Conservation (phyloP, 2,113 vertebrate species). For the Thalassoma bifasciatum region DNA sequence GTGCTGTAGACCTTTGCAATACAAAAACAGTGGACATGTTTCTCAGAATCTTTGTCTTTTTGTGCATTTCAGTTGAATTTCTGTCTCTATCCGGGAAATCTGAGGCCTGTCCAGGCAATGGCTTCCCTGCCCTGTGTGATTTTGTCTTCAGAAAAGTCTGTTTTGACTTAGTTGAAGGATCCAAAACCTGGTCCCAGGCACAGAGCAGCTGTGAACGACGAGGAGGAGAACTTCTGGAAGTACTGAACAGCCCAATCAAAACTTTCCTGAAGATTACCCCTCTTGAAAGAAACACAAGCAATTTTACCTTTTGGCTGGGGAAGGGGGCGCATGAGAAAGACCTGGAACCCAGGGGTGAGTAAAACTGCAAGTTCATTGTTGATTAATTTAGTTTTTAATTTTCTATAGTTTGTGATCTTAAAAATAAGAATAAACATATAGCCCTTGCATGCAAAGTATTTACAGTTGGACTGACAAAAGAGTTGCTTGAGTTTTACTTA, state of each 20-base stretch:
- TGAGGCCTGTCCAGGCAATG: conserved; percentile 5
- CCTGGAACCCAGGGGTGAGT: conserved; percentile 65
- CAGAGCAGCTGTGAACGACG: conserved; percentile 59
- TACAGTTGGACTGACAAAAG: too few species aligned
- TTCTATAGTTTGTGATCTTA: too few species aligned
- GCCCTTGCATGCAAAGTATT: too few species aligned
- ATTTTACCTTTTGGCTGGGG: conserved; percentile 80
- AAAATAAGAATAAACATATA: too few species aligned
- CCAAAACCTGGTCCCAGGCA: conserved; percentile 71
- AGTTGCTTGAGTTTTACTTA: too few species aligned
- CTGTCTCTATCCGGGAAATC: conserved; percentile 11
- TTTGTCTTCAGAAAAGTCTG: conserved; percentile 56
- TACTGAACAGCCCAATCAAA: conserved; percentile 42
- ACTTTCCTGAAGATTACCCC: conserved; percentile 53
- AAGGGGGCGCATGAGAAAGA: conserved; percentile 11
- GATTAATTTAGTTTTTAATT: too few species aligned
- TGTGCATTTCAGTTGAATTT: conserved; percentile 69
- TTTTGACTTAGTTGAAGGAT: conserved; percentile 70
- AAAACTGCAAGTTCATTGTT: background rate
- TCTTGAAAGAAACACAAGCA: background rate
- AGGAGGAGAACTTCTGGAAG: conserved; percentile 74
- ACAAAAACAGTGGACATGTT: conserved; percentile 58
- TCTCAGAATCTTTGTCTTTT: conserved; percentile 46
- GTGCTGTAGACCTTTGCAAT: conserved; percentile 30
- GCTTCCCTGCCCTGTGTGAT: conserved; percentile 4